Conservation (phyloP, 1,140 invertebrate genomes). For the Protaetia brevitarsis region DNA sequence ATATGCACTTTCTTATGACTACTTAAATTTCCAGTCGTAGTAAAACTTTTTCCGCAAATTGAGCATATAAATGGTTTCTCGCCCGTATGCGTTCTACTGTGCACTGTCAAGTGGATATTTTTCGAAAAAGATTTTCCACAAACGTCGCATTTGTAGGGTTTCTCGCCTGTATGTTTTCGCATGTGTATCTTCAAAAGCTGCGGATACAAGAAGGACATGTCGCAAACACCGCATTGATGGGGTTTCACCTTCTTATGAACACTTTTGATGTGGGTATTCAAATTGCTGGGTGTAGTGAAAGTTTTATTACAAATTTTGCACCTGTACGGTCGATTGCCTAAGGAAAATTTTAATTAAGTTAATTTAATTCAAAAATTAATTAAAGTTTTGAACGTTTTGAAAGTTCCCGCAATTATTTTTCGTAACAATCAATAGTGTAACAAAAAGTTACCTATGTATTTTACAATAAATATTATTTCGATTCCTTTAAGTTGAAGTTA, state of each 20-base stretch:
- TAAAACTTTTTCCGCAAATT: constrained; percentile 47
- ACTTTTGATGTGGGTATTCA: constrained; percentile 73
- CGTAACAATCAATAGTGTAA: too few species aligned
- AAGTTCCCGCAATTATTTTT: too few species aligned
- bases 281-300: constrained; percentile 70
- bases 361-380: too few species aligned
- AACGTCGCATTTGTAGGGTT: constrained; percentile 48
- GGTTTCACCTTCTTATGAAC: constrained; percentile 60
- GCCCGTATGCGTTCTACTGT: constrained; percentile 64
- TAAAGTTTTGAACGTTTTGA: too few species aligned
- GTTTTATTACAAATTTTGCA: constrained; percentile 58
- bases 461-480: background rate
- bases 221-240: constrained; percentile 52
- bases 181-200: constrained; percentile 28
- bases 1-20: constrained; percentile 57
- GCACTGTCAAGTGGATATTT: constrained; percentile 52
- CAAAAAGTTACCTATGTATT: background rate
- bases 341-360: too few species aligned
- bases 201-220: constrained; percentile 48
- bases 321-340: constrained; percentile 59
- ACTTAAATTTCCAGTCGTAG: constrained; percentile 45
- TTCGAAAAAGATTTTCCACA: constrained; percentile 55
- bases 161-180: constrained; percentile 43
- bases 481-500: too few species aligned
- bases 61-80: constrained; percentile 62